Percentiles rank a stretch among this genome's conserved stretches.
phyloP scores from a whole-genome alignment of 2,888 invertebrate genomes.

The Machimus atricapillus region DNA sequence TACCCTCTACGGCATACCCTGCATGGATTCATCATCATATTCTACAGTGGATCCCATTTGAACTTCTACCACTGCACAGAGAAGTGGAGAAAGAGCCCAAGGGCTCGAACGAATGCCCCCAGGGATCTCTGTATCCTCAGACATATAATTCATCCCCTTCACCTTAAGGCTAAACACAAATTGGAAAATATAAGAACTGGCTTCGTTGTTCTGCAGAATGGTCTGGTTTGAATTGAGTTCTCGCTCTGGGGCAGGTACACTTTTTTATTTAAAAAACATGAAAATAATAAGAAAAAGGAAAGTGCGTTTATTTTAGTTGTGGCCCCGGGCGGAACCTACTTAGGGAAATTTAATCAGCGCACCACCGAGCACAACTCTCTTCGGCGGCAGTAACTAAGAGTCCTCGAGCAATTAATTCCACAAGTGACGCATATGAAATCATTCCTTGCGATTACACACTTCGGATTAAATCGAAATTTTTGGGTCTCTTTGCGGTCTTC shows the following conservation, averaged over 20 bases:
- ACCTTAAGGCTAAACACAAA: conserved; percentile 51
- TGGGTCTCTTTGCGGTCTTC: neutral
- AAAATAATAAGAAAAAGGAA: conserved; percentile 25
- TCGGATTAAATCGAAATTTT: neutral
- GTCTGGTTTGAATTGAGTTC: conserved; percentile 39
- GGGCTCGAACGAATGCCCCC: conserved; percentile 38
- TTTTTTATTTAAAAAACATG: conserved; percentile 26
- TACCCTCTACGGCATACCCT: conserved; percentile 24
- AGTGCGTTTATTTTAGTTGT: conserved; percentile 30
- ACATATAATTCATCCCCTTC: conserved; percentile 52
- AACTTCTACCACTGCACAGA: conserved; percentile 29
- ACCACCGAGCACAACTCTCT: neutral
- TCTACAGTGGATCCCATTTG: conserved; percentile 39
- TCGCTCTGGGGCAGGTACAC: conserved; percentile 35
- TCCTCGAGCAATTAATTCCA: neutral
- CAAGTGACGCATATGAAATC: neutral
- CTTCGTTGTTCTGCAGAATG: conserved; percentile 49
- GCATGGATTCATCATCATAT: conserved; percentile 39
- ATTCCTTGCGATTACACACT: neutral
- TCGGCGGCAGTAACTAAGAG: neutral
- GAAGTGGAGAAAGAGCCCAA: conserved; percentile 8
- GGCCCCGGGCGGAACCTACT: conserved; percentile 20
- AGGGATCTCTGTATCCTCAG: conserved; percentile 48
- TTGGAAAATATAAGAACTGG: conserved; percentile 53
- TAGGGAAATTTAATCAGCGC: conserved; percentile 30